Conservation (phyloP, 2,888 invertebrate genomes). For the Octonoba sinensis region DNA sequence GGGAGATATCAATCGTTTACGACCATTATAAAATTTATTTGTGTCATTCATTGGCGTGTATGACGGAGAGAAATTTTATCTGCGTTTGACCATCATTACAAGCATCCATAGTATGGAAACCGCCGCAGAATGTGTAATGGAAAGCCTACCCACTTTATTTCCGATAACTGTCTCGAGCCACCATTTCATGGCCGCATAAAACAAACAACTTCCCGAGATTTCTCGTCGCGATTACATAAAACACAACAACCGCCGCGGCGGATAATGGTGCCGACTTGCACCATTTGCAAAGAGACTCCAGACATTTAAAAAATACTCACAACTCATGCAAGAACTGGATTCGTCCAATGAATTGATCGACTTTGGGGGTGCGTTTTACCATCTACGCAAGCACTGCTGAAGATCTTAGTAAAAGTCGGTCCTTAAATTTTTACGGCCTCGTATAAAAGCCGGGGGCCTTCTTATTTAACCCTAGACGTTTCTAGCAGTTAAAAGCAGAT, state of each 20-base stretch:
- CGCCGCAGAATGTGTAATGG: constrained; percentile 10
- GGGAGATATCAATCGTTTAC: constrained; percentile 62
- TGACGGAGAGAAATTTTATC: constrained; percentile 47
- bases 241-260: constrained; percentile 47
- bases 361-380: not conserved
- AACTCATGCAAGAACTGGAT: no score
- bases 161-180: constrained; percentile 55
- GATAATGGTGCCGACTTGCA: constrained; percentile 29
- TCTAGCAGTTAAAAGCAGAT: constrained; percentile 49
- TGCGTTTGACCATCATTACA: constrained; percentile 60
- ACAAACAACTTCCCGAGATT: constrained; percentile 60
- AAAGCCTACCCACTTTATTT: constrained; percentile 51
- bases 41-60: constrained; percentile 54
- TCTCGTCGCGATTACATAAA: constrained; percentile 57
- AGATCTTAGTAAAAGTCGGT: constrained; percentile 22
- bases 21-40: constrained; percentile 64
- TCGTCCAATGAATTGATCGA: no score
- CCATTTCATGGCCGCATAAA: constrained; percentile 61
- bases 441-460: constrained; percentile 40
- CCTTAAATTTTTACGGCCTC: constrained; percentile 62
- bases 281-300: not conserved
- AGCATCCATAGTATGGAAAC: constrained; percentile 5
- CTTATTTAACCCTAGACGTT: constrained; percentile 36
- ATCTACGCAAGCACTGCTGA: not conserved
- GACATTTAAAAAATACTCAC: no score